Conservation (phyloP, 1,140 invertebrate species). For the Drosophila ercepeae region DNA sequence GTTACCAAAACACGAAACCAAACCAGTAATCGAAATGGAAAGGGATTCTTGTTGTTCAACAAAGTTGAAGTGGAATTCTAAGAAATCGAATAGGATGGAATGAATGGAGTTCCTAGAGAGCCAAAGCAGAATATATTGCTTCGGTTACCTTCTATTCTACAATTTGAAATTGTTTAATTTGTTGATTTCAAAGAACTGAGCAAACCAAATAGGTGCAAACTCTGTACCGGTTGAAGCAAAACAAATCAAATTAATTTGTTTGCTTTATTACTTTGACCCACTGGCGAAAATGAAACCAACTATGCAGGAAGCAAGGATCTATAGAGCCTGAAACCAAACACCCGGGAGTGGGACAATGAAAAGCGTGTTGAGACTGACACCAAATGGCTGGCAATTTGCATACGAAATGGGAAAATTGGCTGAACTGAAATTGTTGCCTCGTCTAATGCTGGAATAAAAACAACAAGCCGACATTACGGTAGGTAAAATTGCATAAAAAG, state of each 20-base stretch:
- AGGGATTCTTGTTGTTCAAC: neutral
- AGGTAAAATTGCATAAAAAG: slow-evolving; percentile 41
- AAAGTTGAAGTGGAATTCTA: slow-evolving; percentile 3
- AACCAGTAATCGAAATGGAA: neutral
- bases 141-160: no score
- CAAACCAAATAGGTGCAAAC: neutral
- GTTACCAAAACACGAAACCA: slow-evolving; percentile 9
- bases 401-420: slow-evolving; percentile 56
- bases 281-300: slow-evolving; percentile 2
- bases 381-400: slow-evolving; percentile 66
- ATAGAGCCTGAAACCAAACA: neutral
- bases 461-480: slow-evolving; percentile 8
- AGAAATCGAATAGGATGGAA: slow-evolving; percentile 5
- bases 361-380: slow-evolving; percentile 47
- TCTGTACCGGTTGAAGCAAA: neutral
- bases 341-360: no score
- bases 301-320: neutral
- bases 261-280: slow-evolving; percentile 66
- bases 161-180: no score
- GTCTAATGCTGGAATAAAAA: neutral
- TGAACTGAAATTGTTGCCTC: slow-evolving; percentile 48
- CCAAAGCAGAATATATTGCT: neutral
- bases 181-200: neutral
- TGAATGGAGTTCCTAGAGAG: no score
- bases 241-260: slow-evolving; percentile 54